Base-by-base conservation (phyloP, 2,113 vertebrate genomes). In the Suncus etruscus region DNA sequence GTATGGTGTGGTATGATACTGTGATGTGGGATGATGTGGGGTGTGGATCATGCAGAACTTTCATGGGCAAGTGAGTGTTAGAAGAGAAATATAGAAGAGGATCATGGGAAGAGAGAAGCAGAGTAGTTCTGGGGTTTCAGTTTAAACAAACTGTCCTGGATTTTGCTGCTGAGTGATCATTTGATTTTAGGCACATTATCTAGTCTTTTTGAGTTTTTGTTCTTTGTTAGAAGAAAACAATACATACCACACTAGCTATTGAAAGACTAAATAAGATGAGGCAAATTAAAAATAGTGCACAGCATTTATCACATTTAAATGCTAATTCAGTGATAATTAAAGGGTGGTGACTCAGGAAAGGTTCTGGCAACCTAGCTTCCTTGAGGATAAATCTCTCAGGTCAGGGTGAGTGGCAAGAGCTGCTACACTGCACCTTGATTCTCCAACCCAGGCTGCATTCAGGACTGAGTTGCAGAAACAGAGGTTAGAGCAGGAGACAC, bases 201-300 rank as follows among this genome's bases (percentile, higher is more conserved):
- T 73, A 51, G 80, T 5, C 1, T 75, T n/a, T 87, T 65, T 79
- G 45, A 86, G 58, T 14, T n/a, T 27, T 79, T 3, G 48, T 88
- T 39, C 45, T 75, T 31, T 79, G 51, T 83, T 45, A 72, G 66
- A 25, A 11, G 50, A 90, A 76, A 80, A 78, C 80, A 48, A 79
- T n/a, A 61, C 3, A 47, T 32, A 80, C 12, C n/a, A 69, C 61
- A 27, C 16, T 29, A 31, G 75, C 39, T 54, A 48, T 6, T 31
- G 45, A 63, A 89, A 80, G 73, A 82, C 45, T 86, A 32, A 75
- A 72, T 83, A n/a, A 74, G 32, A 22, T 61, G n/a, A 83, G n/a
- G 48, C 68, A 77, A 76, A n/a, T 51, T 93, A 73, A 91, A 93
- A 89, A 81, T 84, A 87, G 47, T 24, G 10, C 27, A 1, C 6